Base-by-base conservation (phyloP, 2,888 invertebrate genomes). In the Andrena chrysosceles region DNA sequence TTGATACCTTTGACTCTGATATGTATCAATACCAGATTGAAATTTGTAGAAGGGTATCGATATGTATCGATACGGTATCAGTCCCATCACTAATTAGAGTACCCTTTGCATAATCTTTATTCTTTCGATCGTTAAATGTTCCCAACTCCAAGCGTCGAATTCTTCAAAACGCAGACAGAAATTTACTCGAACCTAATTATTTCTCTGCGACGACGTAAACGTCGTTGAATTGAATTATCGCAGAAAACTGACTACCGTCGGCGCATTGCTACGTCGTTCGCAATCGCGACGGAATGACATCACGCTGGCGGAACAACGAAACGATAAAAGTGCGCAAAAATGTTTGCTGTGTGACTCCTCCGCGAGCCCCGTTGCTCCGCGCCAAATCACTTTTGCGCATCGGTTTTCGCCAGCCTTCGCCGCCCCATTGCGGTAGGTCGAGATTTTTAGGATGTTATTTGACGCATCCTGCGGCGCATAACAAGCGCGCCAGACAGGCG, bases 391-490 rank as follows among this genome's bases (percentile, higher is more conserved):
- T 64, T 70, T 35, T 63, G 62, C 54, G 62, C 16, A 1, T 49
- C 35, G 35, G 10, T 6, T 10, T 4, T 42, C 10, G n/a, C 13
- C 13, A 35, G 54, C 23, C 33, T 29, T 29, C 42, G 66, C 23
- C 4, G n/a, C 31, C 31, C 56, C 67, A 73, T 88, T 89, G 81
- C 73, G 81, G 69, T 73, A 86, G 89, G 85, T 89, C 85, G 67
- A 35, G 84, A 85, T 76, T 81, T 64, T 85, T 76, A 29, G 67
- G 81, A 67, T 52, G 75, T 71, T 76, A 71, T 68, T 56, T 74
- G 67, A 66, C 62, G 66, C 69, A 49, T 72, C 81, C 69, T 54
- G 64, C 33, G 26, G 16, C 63, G 70, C 42, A 26, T 66, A 74
- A 66, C 59, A 54, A 72, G 66, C 70, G 16, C n/a, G 63, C 54